Evolutionary conservation across 2,888 invertebrate species (phyloP).

Genomic region (Kuschelorhynchus macadamiae): DNA sequence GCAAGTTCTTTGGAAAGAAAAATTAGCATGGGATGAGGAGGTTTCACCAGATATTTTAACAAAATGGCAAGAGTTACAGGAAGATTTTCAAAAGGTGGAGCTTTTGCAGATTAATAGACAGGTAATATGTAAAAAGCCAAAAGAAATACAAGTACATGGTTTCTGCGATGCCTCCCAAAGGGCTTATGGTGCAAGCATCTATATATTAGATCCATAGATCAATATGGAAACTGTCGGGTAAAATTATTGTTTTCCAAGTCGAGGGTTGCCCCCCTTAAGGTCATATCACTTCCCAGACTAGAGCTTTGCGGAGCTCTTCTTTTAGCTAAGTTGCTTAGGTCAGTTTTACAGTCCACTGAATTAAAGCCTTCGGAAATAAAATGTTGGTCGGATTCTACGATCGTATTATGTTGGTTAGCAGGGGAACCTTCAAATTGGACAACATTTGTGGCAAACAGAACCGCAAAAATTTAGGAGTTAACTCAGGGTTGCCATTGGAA

Average conservation of each 20-base stretch:
- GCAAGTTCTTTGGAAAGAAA: conserved; percentile 4
- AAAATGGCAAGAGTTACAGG: not conserved
- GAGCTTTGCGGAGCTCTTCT: too few species aligned
- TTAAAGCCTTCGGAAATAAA: not conserved
- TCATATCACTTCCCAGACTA: too few species aligned
- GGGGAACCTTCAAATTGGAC: not conserved
- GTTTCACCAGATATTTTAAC: not conserved
- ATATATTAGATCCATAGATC: not conserved
- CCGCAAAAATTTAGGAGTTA: not conserved
- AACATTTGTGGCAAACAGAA: conserved; percentile 7
- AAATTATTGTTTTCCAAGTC: too few species aligned
- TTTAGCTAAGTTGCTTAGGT: too few species aligned
- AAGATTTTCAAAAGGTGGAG: not conserved
- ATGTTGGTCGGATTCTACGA: not conserved
- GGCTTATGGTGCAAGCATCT: not conserved
- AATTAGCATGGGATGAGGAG: conserved; percentile 4
- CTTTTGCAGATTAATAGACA: not conserved
- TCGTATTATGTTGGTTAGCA: not conserved
- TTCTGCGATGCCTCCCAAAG: not conserved
- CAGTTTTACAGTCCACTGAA: conserved; percentile 1
- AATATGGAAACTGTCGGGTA: too few species aligned
- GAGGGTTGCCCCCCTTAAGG: too few species aligned
- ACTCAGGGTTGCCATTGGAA: not conserved
- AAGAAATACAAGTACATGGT: not conserved
- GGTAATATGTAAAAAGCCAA: not conserved